phyloP scores from a whole-genome alignment of 2,113 vertebrate species.

The Ceyx melanurus region DNA sequence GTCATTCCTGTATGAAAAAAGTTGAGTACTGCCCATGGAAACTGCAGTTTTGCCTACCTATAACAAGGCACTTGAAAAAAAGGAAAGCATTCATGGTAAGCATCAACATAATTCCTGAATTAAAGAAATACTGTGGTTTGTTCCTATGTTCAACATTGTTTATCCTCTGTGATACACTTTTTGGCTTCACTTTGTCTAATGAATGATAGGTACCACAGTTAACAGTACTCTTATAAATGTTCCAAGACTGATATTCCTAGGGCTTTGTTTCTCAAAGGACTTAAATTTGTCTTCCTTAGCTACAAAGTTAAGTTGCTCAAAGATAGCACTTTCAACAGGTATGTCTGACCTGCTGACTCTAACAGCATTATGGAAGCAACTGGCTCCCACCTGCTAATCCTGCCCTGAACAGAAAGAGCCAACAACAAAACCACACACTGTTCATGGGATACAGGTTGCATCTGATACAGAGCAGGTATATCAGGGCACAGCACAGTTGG shows the following conservation, averaged over 20 bases:
- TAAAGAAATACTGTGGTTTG: neutral
- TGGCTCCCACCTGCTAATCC: neutral
- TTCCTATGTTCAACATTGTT: neutral
- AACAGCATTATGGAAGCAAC: neutral
- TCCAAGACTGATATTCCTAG: neutral
- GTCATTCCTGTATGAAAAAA: neutral
- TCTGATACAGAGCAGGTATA: neutral
- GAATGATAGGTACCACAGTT: accelerated
- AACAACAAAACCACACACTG: neutral
- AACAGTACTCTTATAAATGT: neutral
- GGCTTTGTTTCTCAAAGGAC: neutral
- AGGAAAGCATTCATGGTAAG: neutral
- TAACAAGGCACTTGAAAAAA: neutral
- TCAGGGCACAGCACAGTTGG: neutral
- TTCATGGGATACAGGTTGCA: neutral
- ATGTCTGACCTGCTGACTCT: neutral
- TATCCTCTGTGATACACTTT: neutral
- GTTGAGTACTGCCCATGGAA: neutral
- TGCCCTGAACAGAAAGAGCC: neutral
- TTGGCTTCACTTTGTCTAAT: neutral
- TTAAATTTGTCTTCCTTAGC: neutral
- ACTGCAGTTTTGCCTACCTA: neutral
- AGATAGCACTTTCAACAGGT: neutral
- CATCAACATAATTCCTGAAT: neutral
- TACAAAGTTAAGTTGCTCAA: neutral